These are phyloP conservation scores for Drosophila equinoxialis DNA, from an alignment of 1,140 invertebrate species.

Conservation along the genomic window DNA sequence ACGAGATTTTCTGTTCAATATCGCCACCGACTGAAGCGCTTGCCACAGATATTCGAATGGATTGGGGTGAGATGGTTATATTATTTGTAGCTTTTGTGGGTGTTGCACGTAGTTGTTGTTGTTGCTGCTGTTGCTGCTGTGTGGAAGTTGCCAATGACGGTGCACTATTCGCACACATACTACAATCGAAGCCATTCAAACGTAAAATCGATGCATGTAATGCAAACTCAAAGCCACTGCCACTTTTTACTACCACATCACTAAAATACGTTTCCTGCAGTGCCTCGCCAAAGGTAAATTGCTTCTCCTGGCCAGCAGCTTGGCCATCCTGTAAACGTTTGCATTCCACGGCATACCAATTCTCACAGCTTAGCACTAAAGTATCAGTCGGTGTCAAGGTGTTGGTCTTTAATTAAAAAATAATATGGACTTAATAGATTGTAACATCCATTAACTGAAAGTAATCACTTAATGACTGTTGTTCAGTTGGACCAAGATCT, in stretches of 20 bases:
- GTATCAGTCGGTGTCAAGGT: constrained; percentile 84
- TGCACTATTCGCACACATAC: constrained; percentile 80
- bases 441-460: too few species aligned
- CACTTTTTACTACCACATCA: constrained; percentile 84
- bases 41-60: constrained; percentile 60
- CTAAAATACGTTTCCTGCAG: constrained; percentile 87
- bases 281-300: constrained; percentile 86
- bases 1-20: constrained; percentile 43
- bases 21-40: constrained; percentile 21
- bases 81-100: constrained; percentile 27
- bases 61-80: constrained; percentile 40
- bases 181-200: constrained; percentile 84
- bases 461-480: too few species aligned
- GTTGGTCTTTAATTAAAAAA: constrained; percentile 74
- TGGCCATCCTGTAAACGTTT: constrained; percentile 84
- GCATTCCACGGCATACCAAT: constrained; percentile 87
- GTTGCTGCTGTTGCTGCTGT: neutral
- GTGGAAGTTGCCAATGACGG: neutral
- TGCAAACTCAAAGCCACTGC: constrained; percentile 83
- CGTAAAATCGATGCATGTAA: constrained; percentile 86
- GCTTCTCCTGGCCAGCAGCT: constrained; percentile 78
- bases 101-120: neutral
- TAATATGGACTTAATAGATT: too few species aligned
- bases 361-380: constrained; percentile 86
- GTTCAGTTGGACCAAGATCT: too few species aligned